These are phyloP conservation scores for Pectinophora gossypiella DNA, from an alignment of 1,140 invertebrate species.

Conservation along the genomic window DNA sequence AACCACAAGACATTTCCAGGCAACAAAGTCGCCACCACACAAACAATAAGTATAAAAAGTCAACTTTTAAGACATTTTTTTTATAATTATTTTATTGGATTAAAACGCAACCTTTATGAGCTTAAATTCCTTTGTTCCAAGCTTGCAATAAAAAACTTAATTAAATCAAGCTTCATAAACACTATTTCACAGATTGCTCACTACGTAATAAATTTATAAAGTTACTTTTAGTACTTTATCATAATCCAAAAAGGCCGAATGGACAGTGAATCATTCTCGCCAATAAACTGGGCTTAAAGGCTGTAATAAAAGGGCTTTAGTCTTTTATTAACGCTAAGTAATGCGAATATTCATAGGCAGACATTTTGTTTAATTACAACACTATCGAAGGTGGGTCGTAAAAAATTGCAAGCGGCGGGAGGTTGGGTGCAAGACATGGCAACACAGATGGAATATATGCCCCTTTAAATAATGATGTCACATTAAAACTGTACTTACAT, in stretches of 20 bases:
- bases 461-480: too few relatives aligned
- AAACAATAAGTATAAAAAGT: too few relatives aligned
- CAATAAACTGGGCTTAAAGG: too few relatives aligned
- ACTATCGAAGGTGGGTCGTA: slow-evolving; percentile 18
- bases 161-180: background rate
- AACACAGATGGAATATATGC: too few relatives aligned
- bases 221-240: background rate
- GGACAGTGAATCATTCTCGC: background rate
- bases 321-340: background rate
- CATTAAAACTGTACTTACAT: too few relatives aligned
- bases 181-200: background rate
- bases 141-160: too few relatives aligned
- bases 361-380: slow-evolving; percentile 46
- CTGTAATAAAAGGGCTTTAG: background rate
- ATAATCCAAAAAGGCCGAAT: background rate
- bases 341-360: slow-evolving; percentile 34
- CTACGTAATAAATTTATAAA: background rate
- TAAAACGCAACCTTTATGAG: too few relatives aligned
- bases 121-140: too few relatives aligned
- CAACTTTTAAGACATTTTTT: too few relatives aligned
- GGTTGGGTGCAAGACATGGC: background rate
- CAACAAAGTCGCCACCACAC: too few relatives aligned
- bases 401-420: background rate
- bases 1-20: too few relatives aligned
- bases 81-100: too few relatives aligned